Evolutionary conservation across 2,113 vertebrate genomes (phyloP).

Genomic region (Archocentrus centrarchus): DNA sequence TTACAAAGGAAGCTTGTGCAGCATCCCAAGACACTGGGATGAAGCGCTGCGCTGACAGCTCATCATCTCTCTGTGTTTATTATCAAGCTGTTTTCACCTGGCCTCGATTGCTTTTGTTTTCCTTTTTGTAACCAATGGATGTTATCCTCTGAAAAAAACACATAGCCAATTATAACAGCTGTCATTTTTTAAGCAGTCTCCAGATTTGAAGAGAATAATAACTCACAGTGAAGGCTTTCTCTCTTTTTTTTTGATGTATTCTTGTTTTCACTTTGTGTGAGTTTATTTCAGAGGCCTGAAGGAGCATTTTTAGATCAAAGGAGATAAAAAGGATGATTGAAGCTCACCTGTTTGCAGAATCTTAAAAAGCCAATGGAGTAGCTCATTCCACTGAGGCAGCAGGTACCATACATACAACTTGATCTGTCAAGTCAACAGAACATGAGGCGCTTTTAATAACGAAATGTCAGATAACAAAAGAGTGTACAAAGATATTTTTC

Average conservation of each 20-base stretch:
- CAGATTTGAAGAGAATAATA: constrained; percentile 34
- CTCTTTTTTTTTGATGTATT: neutral
- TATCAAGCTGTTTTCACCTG: constrained; percentile 65
- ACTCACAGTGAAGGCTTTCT: neutral
- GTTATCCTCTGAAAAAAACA: constrained; percentile 53
- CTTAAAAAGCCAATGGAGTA: constrained; percentile 97
- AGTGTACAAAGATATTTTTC: neutral
- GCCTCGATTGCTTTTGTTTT: constrained; percentile 58
- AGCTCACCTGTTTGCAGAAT: constrained; percentile 96
- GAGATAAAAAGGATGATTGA: constrained; percentile 20
- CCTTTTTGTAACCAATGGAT: constrained; percentile 39
- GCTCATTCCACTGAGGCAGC: constrained; percentile 89
- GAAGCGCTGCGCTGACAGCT: constrained; percentile 63
- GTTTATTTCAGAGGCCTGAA: constrained; percentile 13
- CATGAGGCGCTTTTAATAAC: neutral
- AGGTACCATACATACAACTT: constrained; percentile 93
- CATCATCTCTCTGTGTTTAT: constrained; percentile 69
- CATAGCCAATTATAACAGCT: constrained; percentile 60
- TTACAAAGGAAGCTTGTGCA: constrained; percentile 46
- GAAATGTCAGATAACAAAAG: neutral
- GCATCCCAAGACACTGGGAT: constrained; percentile 51
- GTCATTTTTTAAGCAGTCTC: constrained; percentile 59
- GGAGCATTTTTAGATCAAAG: neutral
- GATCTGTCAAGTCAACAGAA: constrained; percentile 79
- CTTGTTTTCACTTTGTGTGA: neutral